phyloP scores from a whole-genome alignment of 2,888 invertebrate species.

The Amphipyra berbera region DNA sequence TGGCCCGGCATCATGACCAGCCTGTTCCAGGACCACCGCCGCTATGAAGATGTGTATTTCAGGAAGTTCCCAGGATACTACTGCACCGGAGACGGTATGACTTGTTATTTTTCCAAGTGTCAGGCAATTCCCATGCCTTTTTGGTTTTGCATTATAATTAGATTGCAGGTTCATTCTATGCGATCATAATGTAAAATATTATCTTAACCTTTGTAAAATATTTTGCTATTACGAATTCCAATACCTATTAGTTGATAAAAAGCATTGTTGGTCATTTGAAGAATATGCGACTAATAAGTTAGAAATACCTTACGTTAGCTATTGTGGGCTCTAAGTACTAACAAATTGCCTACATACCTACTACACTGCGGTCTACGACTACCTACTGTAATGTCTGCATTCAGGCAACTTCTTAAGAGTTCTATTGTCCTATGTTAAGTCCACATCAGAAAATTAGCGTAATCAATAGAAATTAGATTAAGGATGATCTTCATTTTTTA shows the following conservation, averaged over 20 bases:
- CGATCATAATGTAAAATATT: slow-evolving; percentile 23
- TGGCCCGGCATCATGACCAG: slow-evolving; percentile 99
- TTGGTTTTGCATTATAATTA: no score
- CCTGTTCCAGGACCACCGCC: slow-evolving; percentile 96
- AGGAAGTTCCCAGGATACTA: slow-evolving; percentile 99
- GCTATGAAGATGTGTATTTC: slow-evolving; percentile 98
- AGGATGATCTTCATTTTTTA: slow-evolving; percentile 29
- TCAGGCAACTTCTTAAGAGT: no score
- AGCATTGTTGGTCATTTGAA: background rate
- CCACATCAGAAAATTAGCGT: no score
- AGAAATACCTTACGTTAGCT: background rate
- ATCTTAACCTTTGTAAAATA: slow-evolving; percentile 14
- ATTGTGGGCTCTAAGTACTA: background rate
- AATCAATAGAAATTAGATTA: background rate
- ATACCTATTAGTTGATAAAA: slow-evolving; percentile 2
- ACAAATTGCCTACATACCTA: no score
- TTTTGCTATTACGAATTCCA: slow-evolving; percentile 4
- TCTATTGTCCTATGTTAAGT: no score
- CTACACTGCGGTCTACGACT: no score
- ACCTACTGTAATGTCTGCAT: no score
- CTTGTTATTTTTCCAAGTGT: background rate
- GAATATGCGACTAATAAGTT: background rate
- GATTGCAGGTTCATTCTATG: no score
- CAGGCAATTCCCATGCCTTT: no score
- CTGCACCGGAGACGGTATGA: slow-evolving; percentile 98